Evolutionary conservation across 2,797 vertebrate genomes (phyloP).

Genomic region (Hypotaenidia philippensis): DNA sequence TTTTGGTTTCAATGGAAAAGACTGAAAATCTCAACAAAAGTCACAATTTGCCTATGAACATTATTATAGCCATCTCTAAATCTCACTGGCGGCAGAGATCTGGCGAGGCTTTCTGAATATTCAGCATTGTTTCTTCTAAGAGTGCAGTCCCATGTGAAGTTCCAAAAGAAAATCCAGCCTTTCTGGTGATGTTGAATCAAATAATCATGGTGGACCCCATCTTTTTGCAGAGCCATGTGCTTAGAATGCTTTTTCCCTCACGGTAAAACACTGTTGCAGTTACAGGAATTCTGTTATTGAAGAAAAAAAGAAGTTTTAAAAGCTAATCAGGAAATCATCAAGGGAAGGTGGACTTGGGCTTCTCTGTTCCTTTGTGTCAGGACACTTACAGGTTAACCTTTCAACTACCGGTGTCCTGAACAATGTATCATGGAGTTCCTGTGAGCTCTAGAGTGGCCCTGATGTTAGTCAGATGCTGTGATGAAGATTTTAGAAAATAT

Average conservation of each 20-base stretch:
- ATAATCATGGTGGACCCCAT: background rate
- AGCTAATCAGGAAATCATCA: background rate
- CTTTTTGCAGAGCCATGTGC: background rate
- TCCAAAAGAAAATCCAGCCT: background rate
- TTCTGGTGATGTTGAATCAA: background rate
- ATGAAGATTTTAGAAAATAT: background rate
- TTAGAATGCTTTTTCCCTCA: background rate
- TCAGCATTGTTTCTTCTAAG: background rate
- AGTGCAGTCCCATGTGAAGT: background rate
- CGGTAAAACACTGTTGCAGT: background rate
- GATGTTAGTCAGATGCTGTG: background rate
- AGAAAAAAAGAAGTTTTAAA: background rate
- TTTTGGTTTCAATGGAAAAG: background rate
- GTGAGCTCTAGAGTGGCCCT: background rate
- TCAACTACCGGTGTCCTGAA: background rate
- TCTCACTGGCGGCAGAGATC: background rate
- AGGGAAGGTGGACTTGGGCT: background rate
- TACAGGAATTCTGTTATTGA: background rate
- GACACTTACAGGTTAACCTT: background rate
- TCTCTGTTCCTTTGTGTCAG: background rate
- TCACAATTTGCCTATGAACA: background rate
- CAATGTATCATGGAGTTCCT: fast-evolving
- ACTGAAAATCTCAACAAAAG: background rate
- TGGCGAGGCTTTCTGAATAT: background rate
- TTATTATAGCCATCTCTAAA: background rate